Evolutionary conservation across 2,888 invertebrate species (phyloP).

Genomic region (Reticulitermes lucifugus): DNA sequence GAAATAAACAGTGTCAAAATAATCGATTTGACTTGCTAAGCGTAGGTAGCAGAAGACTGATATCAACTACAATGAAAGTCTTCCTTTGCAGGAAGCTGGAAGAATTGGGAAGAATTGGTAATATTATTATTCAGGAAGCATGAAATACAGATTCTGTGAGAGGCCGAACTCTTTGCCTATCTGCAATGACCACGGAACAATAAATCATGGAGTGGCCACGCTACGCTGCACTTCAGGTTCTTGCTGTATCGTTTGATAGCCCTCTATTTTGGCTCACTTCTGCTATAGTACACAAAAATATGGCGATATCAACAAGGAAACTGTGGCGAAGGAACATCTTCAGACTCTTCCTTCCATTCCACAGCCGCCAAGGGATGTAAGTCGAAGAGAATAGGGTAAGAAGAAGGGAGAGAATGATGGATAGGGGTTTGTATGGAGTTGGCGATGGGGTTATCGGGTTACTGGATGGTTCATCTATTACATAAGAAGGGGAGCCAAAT

Average conservation of each 20-base stretch:
- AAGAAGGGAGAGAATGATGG: constrained; percentile 20
- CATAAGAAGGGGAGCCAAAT: constrained; percentile 2
- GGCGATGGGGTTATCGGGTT: constrained; percentile 27
- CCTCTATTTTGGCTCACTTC: background rate
- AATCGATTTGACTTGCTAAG: no score
- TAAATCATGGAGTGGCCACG: no score
- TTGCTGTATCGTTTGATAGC: background rate
- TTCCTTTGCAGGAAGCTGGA: no score
- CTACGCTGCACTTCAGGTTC: no score
- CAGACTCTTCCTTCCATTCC: background rate
- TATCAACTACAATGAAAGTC: no score
- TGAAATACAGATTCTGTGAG: no score
- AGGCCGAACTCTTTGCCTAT: no score
- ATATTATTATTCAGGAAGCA: no score
- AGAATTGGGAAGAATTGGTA: no score
- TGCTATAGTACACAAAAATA: background rate
- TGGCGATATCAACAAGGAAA: background rate
- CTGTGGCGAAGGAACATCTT: background rate
- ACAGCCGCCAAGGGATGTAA: background rate
- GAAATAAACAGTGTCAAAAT: no score
- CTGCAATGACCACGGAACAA: no score
- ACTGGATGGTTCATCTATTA: constrained; percentile 33
- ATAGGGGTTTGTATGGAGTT: constrained; percentile 14
- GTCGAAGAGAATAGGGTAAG: background rate
- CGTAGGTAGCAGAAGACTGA: no score